Percentiles rank a stretch among this genome's conserved stretches.
Evolutionary conservation across 1,140 invertebrate species (phyloP).

Genomic region (Heterodera carotae): DNA sequence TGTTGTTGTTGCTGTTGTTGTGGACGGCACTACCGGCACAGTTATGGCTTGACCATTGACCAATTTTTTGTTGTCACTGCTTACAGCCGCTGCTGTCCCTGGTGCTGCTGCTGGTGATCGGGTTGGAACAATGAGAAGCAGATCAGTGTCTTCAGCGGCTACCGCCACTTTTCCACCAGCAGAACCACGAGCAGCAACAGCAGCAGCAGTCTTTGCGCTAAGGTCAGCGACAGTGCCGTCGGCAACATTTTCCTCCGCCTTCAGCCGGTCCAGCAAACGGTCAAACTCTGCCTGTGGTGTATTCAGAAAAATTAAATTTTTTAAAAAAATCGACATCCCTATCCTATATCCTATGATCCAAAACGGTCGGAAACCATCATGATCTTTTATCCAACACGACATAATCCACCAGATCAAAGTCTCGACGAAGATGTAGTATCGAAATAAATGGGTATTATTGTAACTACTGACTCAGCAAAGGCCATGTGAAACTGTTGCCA

Average conservation of each 20-base stretch:
- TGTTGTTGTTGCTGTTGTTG: neutral
- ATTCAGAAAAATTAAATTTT: too few relatives aligned
- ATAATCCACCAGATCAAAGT: too few relatives aligned
- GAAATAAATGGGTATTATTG: too few relatives aligned
- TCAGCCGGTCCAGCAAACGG: conserved; percentile 27
- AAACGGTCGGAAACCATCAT: too few relatives aligned
- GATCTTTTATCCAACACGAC: too few relatives aligned
- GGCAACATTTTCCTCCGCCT: neutral
- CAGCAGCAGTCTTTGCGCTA: neutral
- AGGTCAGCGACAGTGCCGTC: neutral
- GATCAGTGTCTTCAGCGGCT: neutral
- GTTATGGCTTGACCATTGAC: neutral
- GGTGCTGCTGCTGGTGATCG: neutral
- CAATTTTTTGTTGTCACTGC: neutral
- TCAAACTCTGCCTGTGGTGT: conserved; percentile 32
- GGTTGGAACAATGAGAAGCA: conserved; percentile 1
- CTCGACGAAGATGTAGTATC: too few relatives aligned
- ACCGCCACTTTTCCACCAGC: neutral
- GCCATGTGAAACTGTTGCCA: too few relatives aligned
- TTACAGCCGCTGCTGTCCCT: neutral
- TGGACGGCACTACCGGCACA: too few relatives aligned
- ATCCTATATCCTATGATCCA: too few relatives aligned
- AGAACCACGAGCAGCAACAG: too few relatives aligned
- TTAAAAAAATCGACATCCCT: too few relatives aligned
- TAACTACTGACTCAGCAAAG: too few relatives aligned